These are phyloP conservation scores for Eledona agricola DNA, from an alignment of 2,888 invertebrate genomes.

Conservation along the genomic window DNA sequence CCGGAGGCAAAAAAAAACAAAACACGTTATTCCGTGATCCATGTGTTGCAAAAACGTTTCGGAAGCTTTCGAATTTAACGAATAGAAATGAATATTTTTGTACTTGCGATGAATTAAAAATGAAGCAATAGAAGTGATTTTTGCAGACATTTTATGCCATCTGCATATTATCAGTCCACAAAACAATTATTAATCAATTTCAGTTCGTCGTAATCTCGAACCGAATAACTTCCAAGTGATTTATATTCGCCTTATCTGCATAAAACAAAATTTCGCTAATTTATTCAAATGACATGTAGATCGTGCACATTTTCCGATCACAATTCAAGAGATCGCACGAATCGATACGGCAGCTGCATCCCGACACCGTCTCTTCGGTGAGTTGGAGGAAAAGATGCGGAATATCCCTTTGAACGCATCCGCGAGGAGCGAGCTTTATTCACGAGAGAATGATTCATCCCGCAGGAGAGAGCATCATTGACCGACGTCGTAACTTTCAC, in stretches of 20 bases:
- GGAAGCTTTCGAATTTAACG: slow-evolving; percentile 1
- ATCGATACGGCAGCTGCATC: neutral
- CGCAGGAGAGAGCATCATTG: slow-evolving; percentile 32
- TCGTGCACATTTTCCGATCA: too few relatives aligned
- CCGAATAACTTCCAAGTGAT: too few relatives aligned
- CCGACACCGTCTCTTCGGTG: neutral
- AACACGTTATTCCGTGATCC: slow-evolving; percentile 14
- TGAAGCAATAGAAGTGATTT: too few relatives aligned
- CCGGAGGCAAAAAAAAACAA: slow-evolving; percentile 19
- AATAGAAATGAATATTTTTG: slow-evolving; percentile 8
- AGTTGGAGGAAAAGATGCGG: slow-evolving; percentile 8
- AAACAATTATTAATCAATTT: too few relatives aligned
- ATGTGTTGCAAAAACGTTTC: slow-evolving; percentile 9
- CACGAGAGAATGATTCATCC: slow-evolving; percentile 23
- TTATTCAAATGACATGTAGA: too few relatives aligned
- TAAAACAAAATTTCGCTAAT: too few relatives aligned
- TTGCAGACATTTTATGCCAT: too few relatives aligned
- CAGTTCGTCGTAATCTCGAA: too few relatives aligned
- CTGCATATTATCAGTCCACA: too few relatives aligned
- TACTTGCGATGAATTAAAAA: too few relatives aligned
- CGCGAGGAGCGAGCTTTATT: slow-evolving; percentile 6
- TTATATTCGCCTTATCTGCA: too few relatives aligned
- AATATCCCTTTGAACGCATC: slow-evolving; percentile 7
- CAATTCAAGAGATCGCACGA: too few relatives aligned
- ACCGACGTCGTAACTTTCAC: slow-evolving; percentile 42